A percentile compares a stretch with the other conserved stretches of the same genome.
Evolutionary conservation across 1,140 invertebrate genomes (phyloP).

Genomic region (Paralvinella palmiformis): DNA sequence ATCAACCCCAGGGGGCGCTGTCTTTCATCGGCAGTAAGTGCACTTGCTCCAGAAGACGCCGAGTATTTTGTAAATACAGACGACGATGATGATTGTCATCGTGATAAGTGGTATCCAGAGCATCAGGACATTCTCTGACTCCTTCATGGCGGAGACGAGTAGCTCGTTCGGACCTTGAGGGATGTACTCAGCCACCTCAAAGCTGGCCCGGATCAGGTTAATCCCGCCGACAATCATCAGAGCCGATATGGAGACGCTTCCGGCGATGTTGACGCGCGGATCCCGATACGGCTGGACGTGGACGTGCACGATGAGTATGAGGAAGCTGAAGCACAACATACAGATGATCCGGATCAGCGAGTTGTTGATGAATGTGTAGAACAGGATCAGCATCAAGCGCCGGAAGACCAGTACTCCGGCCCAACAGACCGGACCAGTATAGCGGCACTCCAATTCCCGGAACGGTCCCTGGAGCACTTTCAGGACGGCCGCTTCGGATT

Average conservation of each 20-base stretch:
- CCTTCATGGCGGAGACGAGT: background rate
- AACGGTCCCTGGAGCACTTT: conserved; percentile 12
- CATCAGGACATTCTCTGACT: conserved; percentile 1
- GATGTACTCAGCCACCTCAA: conserved; percentile 12
- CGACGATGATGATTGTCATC: background rate
- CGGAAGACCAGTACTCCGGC: conserved; percentile 1
- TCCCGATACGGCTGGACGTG: conserved; percentile 6
- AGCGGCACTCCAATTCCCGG: background rate
- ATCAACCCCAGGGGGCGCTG: too few species aligned
- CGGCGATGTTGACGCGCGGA: background rate
- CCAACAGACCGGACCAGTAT: background rate
- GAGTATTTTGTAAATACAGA: background rate
- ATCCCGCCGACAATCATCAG: conserved; percentile 6
- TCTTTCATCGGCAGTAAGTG: too few species aligned
- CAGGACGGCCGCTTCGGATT: background rate
- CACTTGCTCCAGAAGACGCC: too few species aligned
- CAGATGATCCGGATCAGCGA: conserved; percentile 5
- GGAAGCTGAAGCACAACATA: conserved; percentile 4
- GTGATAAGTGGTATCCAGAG: conserved; percentile 3
- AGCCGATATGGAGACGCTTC: background rate
- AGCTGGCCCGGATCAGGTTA: conserved; percentile 14
- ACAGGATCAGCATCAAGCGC: background rate
- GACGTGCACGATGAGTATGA: conserved; percentile 5
- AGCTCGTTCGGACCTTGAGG: conserved; percentile 7
- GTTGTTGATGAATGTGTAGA: conserved; percentile 10